phyloP scores from a whole-genome alignment of 2,888 invertebrate species.

The Camptogramma bilineatum region DNA sequence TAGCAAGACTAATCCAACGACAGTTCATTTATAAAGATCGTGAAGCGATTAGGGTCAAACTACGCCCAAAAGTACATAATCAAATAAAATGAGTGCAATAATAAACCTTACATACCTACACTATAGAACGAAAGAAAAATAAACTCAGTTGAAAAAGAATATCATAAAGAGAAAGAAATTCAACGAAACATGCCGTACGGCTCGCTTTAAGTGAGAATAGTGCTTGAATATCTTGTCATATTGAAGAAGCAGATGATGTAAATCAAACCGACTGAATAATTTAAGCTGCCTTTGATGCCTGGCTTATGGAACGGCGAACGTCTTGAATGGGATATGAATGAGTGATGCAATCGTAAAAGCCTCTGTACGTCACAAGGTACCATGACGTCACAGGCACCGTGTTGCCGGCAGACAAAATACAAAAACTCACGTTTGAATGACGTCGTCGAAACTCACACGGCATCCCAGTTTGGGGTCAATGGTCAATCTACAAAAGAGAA shows the following conservation, averaged over 20 bases:
- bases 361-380: constrained; percentile 43
- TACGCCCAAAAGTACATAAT: too few relatives aligned
- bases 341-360: constrained; percentile 33
- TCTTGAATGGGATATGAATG: constrained; percentile 29
- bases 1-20: too few relatives aligned
- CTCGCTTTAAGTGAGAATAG: neutral
- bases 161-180: too few relatives aligned
- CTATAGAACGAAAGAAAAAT: neutral
- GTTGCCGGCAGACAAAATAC: constrained; percentile 55
- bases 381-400: constrained; percentile 63
- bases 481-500: constrained; percentile 85
- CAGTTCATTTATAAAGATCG: too few relatives aligned
- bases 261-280: constrained; percentile 7
- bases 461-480: constrained; percentile 83
- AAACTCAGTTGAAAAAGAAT: neutral
- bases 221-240: neutral
- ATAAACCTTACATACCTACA: too few relatives aligned
- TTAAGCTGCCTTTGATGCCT: neutral
- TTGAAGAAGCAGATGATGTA: neutral
- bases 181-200: neutral
- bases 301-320: neutral
- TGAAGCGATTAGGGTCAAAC: too few relatives aligned
- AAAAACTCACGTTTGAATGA: constrained; percentile 81
- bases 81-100: too few relatives aligned
- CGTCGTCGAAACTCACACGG: constrained; percentile 84